Evolutionary conservation across 2,113 vertebrate species (phyloP).

Genomic region (Corapipo altera): DNA sequence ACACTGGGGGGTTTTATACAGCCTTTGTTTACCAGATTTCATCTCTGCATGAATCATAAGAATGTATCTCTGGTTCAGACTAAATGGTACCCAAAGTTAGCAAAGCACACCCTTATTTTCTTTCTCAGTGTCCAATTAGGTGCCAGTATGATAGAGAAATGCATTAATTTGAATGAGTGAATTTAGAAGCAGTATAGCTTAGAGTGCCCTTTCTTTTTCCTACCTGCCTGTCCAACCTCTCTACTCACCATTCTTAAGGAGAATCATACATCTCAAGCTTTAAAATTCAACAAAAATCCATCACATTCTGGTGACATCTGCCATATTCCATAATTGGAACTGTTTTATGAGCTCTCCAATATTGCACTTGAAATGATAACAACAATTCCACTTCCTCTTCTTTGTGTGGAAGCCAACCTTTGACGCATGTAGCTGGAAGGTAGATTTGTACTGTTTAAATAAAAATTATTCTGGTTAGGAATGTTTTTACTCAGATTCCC

Average conservation of each 20-base stretch:
- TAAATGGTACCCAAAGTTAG: neutral
- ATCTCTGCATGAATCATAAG: neutral
- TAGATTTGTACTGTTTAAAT: neutral
- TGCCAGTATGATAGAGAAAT: neutral
- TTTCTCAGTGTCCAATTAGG: neutral
- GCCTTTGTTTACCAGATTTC: neutral
- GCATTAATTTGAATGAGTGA: neutral
- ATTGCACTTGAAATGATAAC: neutral
- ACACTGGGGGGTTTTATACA: neutral
- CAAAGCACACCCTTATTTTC: neutral
- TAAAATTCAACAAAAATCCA: neutral
- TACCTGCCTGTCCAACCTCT: neutral
- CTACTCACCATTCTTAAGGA: neutral
- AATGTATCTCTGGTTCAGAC: neutral
- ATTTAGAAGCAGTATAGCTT: neutral
- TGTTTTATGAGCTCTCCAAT: neutral
- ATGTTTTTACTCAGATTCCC: conserved; percentile 16
- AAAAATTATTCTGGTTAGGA: neutral
- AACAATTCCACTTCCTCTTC: neutral
- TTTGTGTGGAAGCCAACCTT: conserved; percentile 21
- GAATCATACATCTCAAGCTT: neutral
- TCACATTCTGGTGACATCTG: neutral
- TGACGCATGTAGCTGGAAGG: neutral
- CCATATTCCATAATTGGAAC: neutral
- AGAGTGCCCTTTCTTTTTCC: neutral